Evolutionary conservation across 1,140 invertebrate species (phyloP).

Genomic region (Hypsibius dujardini): DNA sequence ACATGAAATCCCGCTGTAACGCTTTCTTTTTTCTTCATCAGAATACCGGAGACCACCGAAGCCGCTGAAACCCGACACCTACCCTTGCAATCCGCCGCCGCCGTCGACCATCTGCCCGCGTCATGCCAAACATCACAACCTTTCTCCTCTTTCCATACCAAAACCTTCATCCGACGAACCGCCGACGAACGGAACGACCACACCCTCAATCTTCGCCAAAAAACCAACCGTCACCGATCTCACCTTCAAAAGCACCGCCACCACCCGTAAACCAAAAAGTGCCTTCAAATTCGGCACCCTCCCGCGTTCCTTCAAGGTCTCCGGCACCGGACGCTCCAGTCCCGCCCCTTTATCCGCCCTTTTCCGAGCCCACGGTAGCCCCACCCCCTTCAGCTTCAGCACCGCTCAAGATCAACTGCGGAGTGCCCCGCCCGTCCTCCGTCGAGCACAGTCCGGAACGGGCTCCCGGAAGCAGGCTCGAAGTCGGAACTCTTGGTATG

Average conservation of each 20-base stretch:
- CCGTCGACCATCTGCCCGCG: neutral
- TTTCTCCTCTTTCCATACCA: neutral
- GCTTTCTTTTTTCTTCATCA: no score
- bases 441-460: neutral
- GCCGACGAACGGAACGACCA: no score
- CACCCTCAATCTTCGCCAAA: no score
- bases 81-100: neutral
- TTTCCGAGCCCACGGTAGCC: no score
- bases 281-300: conserved; percentile 10
- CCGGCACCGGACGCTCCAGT: neutral
- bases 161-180: neutral
- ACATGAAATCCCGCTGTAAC: no score
- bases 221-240: no score
- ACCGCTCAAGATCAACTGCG: neutral
- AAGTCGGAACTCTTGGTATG: conserved; percentile 9
- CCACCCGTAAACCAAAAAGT: neutral
- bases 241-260: no score
- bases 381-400: no score
- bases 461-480: neutral
- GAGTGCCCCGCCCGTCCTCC: neutral
- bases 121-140: neutral
- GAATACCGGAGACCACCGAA: no score
- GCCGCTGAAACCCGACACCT: no score
- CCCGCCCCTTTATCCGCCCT: neutral
- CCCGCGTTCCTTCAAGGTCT: conserved; percentile 11